Percentiles rank a stretch among this genome's conserved stretches.
phyloP scores from a whole-genome alignment of 2,113 vertebrate genomes.

The Brachyhypopomus occidentalis region DNA sequence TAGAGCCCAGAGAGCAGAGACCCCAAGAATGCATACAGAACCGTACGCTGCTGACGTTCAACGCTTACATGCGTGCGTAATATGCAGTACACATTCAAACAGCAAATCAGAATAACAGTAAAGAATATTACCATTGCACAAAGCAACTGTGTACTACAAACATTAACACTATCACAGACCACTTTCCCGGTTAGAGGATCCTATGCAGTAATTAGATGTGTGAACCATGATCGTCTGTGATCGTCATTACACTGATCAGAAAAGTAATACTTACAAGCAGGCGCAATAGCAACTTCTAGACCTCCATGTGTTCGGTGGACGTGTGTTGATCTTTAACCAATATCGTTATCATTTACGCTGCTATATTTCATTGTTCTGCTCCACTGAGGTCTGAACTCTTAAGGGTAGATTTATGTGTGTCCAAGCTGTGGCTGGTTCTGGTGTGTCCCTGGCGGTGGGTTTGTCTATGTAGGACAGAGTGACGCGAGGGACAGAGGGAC shows the following conservation, averaged over 20 bases:
- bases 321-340: neutral
- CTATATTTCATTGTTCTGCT: neutral
- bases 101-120: too few relatives aligned
- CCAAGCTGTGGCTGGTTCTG: conserved; percentile 19
- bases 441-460: conserved; percentile 15
- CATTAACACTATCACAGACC: too few relatives aligned
- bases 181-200: too few relatives aligned
- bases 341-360: neutral
- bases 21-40: conserved; percentile 59
- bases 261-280: too few relatives aligned
- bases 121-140: too few relatives aligned
- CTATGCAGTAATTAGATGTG: too few relatives aligned
- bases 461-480: conserved; percentile 41
- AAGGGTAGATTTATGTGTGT: conserved; percentile 22
- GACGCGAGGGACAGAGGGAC: conserved; percentile 2
- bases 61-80: neutral
- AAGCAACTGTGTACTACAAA: too few relatives aligned
- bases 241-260: too few relatives aligned
- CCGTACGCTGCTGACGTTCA: conserved; percentile 47
- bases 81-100: too few relatives aligned
- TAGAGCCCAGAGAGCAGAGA: conserved; percentile 48
- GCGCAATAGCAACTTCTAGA: too few relatives aligned
- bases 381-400: conserved; percentile 11
- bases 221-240: too few relatives aligned
- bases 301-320: neutral